Evolutionary conservation across 2,888 invertebrate genomes (phyloP), one percentile per base, ranked within the genome.

Genomic region (Ectobius pallidus): DNA sequence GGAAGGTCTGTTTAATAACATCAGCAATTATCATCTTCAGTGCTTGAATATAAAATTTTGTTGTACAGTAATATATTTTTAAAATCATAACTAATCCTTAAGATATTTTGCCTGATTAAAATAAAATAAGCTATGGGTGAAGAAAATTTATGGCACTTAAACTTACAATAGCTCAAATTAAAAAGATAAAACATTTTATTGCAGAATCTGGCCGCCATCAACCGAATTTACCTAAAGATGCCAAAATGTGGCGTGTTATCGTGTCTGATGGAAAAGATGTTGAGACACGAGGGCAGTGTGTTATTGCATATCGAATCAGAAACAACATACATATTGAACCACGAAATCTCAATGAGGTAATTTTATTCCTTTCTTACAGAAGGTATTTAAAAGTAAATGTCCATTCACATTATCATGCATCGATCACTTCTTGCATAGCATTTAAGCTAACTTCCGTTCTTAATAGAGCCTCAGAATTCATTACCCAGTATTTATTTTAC

Each of bases 271-370:
- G 90, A 22, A 81, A 83, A 25, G 82, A 84, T 25, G 84, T 88
- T 76, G 81, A 85, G 70, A 85, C 92, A 25, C 84, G 83, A 71
- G 92, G 91, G 3, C 85, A 84, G 78, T 91, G 90, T 81, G 85
- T 93, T n/a, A 89, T 89, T 42, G 88, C 91, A 77, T 91, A 92
- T 80, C 88, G 92, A 77, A 85, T 87, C 18, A 87, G 85, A 76
- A 88, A 88, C 73, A 82, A 84, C 16, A 85, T 87, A 76, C 82
- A 83, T 14, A 83, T 94, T 52, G 92, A 90, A 72, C 80, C 83
- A 73, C 90, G 87, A 79, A 90, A 89, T 77, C 85, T 93, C n/a
- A 85, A 86, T 30, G 92, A 92, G 85, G 86, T 20, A 82, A 44
- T n/a, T n/a, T n/a, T 6, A 22, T 6, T 4, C 27, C n/a, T n/a